Evolutionary conservation across 1,140 invertebrate genomes (phyloP), one percentile per base, ranked within the genome.

Genomic region (Danaus plexippus): DNA sequence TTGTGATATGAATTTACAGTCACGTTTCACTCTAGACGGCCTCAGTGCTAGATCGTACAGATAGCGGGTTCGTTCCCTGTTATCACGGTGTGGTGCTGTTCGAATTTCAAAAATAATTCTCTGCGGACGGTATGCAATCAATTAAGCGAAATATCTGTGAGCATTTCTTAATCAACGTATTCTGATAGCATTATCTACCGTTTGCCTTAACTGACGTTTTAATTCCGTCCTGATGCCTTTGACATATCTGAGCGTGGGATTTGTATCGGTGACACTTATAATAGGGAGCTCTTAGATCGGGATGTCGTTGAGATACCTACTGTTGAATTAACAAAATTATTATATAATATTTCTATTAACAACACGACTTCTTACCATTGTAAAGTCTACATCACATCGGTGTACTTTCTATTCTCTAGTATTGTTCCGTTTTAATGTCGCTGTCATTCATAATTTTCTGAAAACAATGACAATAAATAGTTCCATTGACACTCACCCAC

Each of bases 401-500:
- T 15, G 3, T 15, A 15, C 15, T 3, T 15, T 15, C 15, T 15
- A 15, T 15, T 3, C 15, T 15, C 15, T 15, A 15, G 15, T 15
- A 15, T 15, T 15, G 15, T 15, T 15, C 15, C 15, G 15, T 15
- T 15, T 15, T 15, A 15, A 15, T 54, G 45, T 43, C 50, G 49
- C 59, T 57, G 59, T 57, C 59, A 61, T 61, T 61, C 54, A 61
- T 57, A 61, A 57, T 52, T 61, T 53, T 57, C 45, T 53, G 42
- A 56, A 52, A 47, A 61, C 59, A 61, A 61, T 56, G 59, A 61
- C 43, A 55, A 61, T 57, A 61, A 52, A 52, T 61, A 67, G 63
- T 70, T 73, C 67, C 67, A 73, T 78, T 81, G 72, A 79, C 78
- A 80, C 71, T 81, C 78, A 79, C 80, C 75, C 69, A 81, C 68